Evolutionary conservation across 2,797 vertebrate species (phyloP), one percentile per base, ranked within the genome.

Genomic region (Pangasius krempfi): DNA sequence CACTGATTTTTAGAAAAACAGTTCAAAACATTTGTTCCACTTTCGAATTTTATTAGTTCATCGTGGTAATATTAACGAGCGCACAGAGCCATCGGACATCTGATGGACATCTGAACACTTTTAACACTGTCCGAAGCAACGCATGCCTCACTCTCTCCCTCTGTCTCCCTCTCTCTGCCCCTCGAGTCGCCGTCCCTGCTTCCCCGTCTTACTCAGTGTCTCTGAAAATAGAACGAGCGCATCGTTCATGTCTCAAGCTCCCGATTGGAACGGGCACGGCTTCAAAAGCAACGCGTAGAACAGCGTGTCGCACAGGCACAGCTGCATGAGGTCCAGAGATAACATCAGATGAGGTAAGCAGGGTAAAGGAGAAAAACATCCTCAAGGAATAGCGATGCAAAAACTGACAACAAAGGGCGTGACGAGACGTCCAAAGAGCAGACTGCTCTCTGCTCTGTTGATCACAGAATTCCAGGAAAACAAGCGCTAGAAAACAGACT

Each of bases 401-500:
- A 85, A 82, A 76, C 54, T 68, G 64, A 62, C 13, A 33, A 40
- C 83, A 84, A 72, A 80, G 20, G 47, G 68, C 54, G 60, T 10
- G 68, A 47, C 27, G 13, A 78, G 70, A 62, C 44, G 4, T 58
- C 56, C 60, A 30, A 40, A 62, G 58, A 56, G 54, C 4, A 37
- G 88, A 70, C 64, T 76, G 40, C 90, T 87, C 83, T 30, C 25
- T 78, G 73, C 73, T 27, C 73, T 50, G 50, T 16, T 76, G 73
- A 76, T 76, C n/a, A 50, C 25, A 27, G 25, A 76, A 6, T 50
- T 50, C 44, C 73, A 76, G 12, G 73, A 50, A 76, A 50, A 50
- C 73, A n/a, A 76, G 12, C 10, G 22, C 22, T 3, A 44, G 37
- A 44, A 73, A 44, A 25, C 66, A 37, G 20, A 70, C 72, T 25